phyloP scores from a whole-genome alignment of 2,113 vertebrate species.

The Phyllopteryx taeniolatus region DNA sequence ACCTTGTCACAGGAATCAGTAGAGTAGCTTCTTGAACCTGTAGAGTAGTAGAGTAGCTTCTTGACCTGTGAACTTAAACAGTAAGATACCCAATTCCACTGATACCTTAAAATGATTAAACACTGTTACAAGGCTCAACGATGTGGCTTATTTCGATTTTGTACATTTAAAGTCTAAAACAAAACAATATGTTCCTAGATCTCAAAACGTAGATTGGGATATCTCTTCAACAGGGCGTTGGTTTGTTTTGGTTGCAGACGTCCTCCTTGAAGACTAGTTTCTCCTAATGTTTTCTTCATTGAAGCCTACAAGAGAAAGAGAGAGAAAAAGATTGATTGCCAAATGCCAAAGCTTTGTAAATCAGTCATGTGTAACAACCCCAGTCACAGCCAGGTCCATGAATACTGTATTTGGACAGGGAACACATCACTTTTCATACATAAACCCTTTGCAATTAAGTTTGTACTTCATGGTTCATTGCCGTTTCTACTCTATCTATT shows the following conservation, averaged over 20 bases:
- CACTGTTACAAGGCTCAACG: background rate
- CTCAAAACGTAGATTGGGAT: background rate
- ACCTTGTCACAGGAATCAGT: too few species aligned
- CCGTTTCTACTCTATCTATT: too few species aligned
- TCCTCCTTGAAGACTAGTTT: background rate
- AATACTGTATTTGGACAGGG: too few species aligned
- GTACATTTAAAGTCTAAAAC: background rate
- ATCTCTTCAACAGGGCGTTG: slow-evolving; percentile 1
- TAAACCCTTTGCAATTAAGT: too few species aligned
- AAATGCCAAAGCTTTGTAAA: too few species aligned
- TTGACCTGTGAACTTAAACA: background rate
- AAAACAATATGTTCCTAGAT: slow-evolving; percentile 1
- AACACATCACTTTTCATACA: too few species aligned
- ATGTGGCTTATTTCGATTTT: background rate
- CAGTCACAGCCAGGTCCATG: too few species aligned
- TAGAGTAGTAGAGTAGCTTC: background rate
- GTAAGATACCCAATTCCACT: too few species aligned
- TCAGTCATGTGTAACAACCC: too few species aligned
- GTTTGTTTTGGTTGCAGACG: background rate
- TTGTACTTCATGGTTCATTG: too few species aligned
- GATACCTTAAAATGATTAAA: background rate
- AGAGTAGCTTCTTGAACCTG: background rate
- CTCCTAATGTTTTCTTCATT: background rate
- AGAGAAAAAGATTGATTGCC: too few species aligned
- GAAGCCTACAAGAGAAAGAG: background rate